These are phyloP conservation scores for Piezodorus guildinii DNA, from an alignment of 1,140 invertebrate species.

Conservation along the genomic window DNA sequence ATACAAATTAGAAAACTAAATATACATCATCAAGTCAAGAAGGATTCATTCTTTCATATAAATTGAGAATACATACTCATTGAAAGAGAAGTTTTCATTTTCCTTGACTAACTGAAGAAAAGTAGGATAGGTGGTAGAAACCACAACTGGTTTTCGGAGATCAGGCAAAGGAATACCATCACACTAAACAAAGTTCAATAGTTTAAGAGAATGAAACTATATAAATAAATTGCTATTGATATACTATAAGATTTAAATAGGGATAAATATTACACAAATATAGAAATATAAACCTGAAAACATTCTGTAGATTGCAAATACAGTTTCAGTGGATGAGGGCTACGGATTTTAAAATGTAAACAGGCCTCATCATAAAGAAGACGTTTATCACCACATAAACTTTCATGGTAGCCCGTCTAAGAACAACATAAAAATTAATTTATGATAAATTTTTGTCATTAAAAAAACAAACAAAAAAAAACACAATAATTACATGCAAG, in stretches of 20 bases:
- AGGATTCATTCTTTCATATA: no score
- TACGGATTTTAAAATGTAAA: neutral
- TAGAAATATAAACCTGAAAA: neutral
- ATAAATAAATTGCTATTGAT: neutral
- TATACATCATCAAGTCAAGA: neutral
- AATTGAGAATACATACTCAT: no score
- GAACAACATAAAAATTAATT: neutral
- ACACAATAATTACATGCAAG: no score
- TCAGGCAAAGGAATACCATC: neutral
- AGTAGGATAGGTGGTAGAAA: neutral
- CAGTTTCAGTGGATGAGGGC: neutral
- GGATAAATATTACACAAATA: neutral
- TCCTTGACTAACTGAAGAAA: neutral
- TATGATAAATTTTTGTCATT: no score
- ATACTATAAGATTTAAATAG: neutral
- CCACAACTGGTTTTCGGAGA: neutral
- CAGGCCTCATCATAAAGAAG: conserved; percentile 9
- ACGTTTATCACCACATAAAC: neutral
- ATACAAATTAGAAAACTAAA: neutral
- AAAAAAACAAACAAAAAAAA: no score
- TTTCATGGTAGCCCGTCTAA: neutral
- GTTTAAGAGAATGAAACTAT: neutral
- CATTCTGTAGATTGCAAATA: conserved; percentile 7
- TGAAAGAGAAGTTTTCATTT: no score
- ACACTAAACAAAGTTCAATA: neutral